Evolutionary conservation across 1,140 invertebrate species (phyloP).

Genomic region (Cepaea nemoralis): DNA sequence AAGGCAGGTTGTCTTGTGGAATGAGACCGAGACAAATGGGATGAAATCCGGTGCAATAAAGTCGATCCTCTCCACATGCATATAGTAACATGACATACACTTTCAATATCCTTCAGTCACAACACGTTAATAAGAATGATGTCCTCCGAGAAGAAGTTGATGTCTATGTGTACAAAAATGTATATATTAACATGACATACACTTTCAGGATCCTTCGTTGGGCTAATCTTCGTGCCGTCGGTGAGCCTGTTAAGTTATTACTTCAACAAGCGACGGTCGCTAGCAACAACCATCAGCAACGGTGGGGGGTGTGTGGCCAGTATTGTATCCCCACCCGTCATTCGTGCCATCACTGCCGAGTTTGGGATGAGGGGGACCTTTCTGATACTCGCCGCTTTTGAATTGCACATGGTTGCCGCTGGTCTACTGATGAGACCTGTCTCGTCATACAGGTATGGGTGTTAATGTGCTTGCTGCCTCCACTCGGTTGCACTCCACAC

Average conservation of each 20-base stretch:
- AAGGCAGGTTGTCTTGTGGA: too few species aligned
- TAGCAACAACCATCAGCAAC: background rate
- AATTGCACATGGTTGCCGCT: conserved; percentile 14
- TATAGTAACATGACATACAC: too few species aligned
- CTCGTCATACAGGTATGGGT: background rate
- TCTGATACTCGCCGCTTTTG: conserved; percentile 10
- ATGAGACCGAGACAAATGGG: too few species aligned
- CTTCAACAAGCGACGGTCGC: conserved; percentile 1
- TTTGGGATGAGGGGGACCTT: conserved; percentile 18
- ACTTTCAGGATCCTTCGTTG: background rate
- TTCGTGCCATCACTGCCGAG: background rate
- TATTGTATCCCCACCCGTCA: conserved; percentile 5
- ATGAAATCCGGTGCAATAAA: too few species aligned
- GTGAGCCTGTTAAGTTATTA: background rate
- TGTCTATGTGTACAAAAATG: too few species aligned
- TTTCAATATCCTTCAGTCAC: too few species aligned
- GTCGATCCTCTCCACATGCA: too few species aligned
- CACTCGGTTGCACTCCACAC: too few species aligned
- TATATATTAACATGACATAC: too few species aligned
- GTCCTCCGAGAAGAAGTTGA: too few species aligned
- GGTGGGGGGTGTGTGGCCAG: conserved; percentile 16
- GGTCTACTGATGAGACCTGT: conserved; percentile 15
- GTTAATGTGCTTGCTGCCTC: background rate
- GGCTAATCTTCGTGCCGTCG: background rate
- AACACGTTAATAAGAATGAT: too few species aligned